Evolutionary conservation across 2,888 invertebrate genomes (phyloP).

Genomic region (Iphiclides podalirius): DNA sequence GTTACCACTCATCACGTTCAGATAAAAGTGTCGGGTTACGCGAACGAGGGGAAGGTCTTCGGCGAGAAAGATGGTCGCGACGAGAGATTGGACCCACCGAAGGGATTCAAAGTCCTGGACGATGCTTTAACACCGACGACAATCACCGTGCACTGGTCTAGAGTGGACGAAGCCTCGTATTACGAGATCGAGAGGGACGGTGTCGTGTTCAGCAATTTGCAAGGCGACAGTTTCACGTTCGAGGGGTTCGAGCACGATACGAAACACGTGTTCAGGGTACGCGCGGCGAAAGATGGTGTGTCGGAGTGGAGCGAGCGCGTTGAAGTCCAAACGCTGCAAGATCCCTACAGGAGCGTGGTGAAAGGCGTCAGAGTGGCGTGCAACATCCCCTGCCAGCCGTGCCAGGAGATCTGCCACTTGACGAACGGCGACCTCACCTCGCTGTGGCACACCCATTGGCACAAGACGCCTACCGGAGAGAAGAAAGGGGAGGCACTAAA

Average conservation of each 20-base stretch:
- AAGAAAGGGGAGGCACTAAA: constrained; percentile 27
- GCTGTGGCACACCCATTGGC: constrained; percentile 40
- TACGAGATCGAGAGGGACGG: constrained; percentile 66
- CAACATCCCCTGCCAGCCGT: constrained; percentile 37
- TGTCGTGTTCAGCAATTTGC: constrained; percentile 51
- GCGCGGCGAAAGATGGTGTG: constrained; percentile 47
- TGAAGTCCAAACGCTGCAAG: constrained; percentile 40
- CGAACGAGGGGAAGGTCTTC: constrained; percentile 40
- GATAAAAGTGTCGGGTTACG: constrained; percentile 53
- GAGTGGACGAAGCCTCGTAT: constrained; percentile 37
- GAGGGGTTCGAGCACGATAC: constrained; percentile 43
- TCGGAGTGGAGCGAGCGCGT: constrained; percentile 61
- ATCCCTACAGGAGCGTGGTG: constrained; percentile 41
- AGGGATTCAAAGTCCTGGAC: constrained; percentile 36
- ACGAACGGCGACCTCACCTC: constrained; percentile 28
- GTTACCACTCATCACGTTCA: constrained; percentile 50
- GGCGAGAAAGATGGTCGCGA: constrained; percentile 37
- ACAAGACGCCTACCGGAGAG: constrained; percentile 25
- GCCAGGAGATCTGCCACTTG: constrained; percentile 36
- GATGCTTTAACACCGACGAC: constrained; percentile 43
- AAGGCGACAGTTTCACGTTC: constrained; percentile 42
- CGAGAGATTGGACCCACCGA: constrained; percentile 38
- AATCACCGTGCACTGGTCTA: constrained; percentile 50
- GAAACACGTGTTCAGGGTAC: constrained; percentile 52
- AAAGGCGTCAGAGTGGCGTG: constrained; percentile 35